Evolutionary conservation across 2,888 invertebrate species (phyloP).

Genomic region (Microplitis deprimator): DNA sequence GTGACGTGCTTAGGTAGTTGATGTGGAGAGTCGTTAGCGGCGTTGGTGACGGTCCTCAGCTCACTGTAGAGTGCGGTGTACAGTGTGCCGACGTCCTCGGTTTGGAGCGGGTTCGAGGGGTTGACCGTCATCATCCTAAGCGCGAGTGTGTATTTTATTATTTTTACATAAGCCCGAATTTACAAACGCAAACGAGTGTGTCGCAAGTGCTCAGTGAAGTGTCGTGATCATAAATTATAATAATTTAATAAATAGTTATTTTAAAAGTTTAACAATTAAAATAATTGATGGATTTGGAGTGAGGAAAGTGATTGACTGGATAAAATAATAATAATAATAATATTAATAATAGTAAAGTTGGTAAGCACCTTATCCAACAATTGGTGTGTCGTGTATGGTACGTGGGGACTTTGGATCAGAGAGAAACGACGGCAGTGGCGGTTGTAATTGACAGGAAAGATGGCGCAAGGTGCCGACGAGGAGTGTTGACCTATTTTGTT

Average conservation of each 20-base stretch:
- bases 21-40: conserved; percentile 20
- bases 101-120: conserved; percentile 38
- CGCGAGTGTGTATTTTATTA: conserved; percentile 21
- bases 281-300: no score
- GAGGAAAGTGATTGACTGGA: no score
- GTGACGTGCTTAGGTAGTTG: conserved; percentile 24
- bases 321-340: conserved; percentile 15
- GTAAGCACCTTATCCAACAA: conserved; percentile 28
- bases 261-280: background rate
- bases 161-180: conserved; percentile 20
- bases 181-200: conserved; percentile 15
- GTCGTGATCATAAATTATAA: conserved; percentile 10
- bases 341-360: conserved; percentile 24
- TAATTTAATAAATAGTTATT: background rate
- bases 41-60: conserved; percentile 45
- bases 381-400: conserved; percentile 26
- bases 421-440: conserved; percentile 43
- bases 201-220: background rate
- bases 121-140: conserved; percentile 10
- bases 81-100: conserved; percentile 50
- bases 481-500: conserved; percentile 68
- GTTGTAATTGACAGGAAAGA: conserved; percentile 65
- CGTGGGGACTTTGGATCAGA: conserved; percentile 16
- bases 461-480: conserved; percentile 72
- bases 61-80: conserved; percentile 41